Conservation (phyloP, 2,113 vertebrate genomes). For the Cisticola juncidis region DNA sequence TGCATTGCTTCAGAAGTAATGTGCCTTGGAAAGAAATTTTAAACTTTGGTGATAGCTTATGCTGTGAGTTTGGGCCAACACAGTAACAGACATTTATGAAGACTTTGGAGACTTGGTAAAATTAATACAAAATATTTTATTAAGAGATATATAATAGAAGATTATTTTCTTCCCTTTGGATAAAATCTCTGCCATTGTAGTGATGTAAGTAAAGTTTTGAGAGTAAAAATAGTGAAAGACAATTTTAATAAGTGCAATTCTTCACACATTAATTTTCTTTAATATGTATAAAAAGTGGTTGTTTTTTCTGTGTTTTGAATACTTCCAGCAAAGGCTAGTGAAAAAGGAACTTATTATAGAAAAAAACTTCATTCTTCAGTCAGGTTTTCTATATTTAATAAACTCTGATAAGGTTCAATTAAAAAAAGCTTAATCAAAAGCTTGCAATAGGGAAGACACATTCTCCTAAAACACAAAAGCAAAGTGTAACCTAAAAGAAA, state of each 20-base stretch:
- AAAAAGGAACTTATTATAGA: not conserved
- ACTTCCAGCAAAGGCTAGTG: not conserved
- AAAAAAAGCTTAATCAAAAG: not conserved
- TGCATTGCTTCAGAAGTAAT: not conserved
- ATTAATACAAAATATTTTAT: not conserved
- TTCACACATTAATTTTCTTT: not conserved
- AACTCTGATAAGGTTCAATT: not conserved
- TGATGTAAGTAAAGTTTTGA: not conserved
- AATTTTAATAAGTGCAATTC: not conserved
- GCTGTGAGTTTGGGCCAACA: not conserved
- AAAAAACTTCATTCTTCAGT: not conserved
- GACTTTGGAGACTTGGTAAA: not conserved
- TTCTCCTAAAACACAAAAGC: not conserved
- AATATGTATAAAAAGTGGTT: not conserved
- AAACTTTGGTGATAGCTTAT: not conserved
- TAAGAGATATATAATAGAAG: not conserved
- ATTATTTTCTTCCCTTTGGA: not conserved
- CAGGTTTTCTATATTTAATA: not conserved
- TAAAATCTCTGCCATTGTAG: not conserved
- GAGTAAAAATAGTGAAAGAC: not conserved
- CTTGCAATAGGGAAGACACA: not conserved
- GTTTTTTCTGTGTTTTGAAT: not conserved
- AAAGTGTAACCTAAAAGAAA: not conserved
- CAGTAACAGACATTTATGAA: not conserved
- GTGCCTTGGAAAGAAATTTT: not conserved